Evolutionary conservation across 1,140 invertebrate genomes (phyloP), one percentile per base, ranked within the genome.

Genomic region (Globodera rostochiensis): DNA sequence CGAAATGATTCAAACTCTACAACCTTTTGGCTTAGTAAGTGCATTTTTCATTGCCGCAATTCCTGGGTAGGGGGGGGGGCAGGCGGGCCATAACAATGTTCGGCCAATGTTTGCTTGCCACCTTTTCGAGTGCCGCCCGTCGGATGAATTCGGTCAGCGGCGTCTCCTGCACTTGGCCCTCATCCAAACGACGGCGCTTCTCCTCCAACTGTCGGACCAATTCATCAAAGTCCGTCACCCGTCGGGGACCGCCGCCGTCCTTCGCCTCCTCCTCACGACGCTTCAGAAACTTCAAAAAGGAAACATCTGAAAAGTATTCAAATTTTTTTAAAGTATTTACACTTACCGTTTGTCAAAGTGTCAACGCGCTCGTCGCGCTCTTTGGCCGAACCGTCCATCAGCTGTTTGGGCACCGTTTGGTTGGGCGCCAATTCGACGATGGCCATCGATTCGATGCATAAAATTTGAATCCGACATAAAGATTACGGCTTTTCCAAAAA

Each of bases 151-250:
- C 76, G 25, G 76, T 78, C 49, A 78, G 69, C 66, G 76, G 76
- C 11, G 76, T 78, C 64, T 78, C 76, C 46, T 69, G 76, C 46
- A 78, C 69, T 64, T 64, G 50, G 66, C 76, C 76, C 76, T 78
- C 64, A 4, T 78, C 76, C 13, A 69, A 21, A 0, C 76, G 76
- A 45, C 64, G 53, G 21, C 64, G 64, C 64, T 78, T 78, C 76
- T 78, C 76, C 64, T 78, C 76, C 11, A 78, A 66, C 8, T 78
- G 76, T 4, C 76, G 76, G 21, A 78, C 25, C 25, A 78, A 64
- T 7, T 36, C 76, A 45, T 78, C 76, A 47, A 78, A 78, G 19
- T 78, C 57, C 4, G 50, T 78, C 66, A 78, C 76, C n/a, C 53
- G 21, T 50, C 49, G 21, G 1, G 25, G 46, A 8, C 45, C 60